phyloP scores from a whole-genome alignment of 2,888 invertebrate genomes.

The Pseudolycoriella hygida region DNA sequence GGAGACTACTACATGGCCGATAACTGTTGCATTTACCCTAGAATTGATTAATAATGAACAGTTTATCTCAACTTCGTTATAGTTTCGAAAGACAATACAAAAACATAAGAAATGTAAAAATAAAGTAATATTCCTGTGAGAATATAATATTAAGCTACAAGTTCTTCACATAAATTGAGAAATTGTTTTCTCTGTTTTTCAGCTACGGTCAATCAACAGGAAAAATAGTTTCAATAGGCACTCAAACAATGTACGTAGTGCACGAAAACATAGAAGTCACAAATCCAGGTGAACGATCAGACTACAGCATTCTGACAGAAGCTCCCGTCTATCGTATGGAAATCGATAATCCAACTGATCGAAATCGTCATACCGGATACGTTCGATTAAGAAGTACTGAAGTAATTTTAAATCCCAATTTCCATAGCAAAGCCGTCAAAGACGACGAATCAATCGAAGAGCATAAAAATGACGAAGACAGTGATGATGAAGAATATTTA shows the following conservation, averaged over 20 bases:
- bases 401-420: slow-evolving; percentile 6
- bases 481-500: slow-evolving; percentile 5
- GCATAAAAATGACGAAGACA: slow-evolving; percentile 2
- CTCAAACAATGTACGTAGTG: slow-evolving; percentile 46
- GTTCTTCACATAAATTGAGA: background rate
- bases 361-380: slow-evolving; percentile 18
- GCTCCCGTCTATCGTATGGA: slow-evolving; percentile 44
- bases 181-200: background rate
- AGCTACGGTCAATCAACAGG: slow-evolving; percentile 27
- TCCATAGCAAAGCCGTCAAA: background rate
- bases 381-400: slow-evolving; percentile 23
- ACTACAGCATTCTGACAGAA: slow-evolving; percentile 39
- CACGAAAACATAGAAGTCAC: slow-evolving; percentile 58
- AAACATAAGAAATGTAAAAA: too few relatives aligned
- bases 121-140: too few relatives aligned
- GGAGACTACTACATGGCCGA: too few relatives aligned
- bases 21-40: too few relatives aligned
- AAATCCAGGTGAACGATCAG: slow-evolving; percentile 40
- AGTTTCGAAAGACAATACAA: too few relatives aligned
- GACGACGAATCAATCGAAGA: background rate
- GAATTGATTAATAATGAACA: too few relatives aligned
- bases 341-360: slow-evolving; percentile 30
- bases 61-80: too few relatives aligned
- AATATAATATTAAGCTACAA: too few relatives aligned
- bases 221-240: slow-evolving; percentile 35